Evolutionary conservation across 2,888 invertebrate genomes (phyloP).

Genomic region (Cerastis leucographa): DNA sequence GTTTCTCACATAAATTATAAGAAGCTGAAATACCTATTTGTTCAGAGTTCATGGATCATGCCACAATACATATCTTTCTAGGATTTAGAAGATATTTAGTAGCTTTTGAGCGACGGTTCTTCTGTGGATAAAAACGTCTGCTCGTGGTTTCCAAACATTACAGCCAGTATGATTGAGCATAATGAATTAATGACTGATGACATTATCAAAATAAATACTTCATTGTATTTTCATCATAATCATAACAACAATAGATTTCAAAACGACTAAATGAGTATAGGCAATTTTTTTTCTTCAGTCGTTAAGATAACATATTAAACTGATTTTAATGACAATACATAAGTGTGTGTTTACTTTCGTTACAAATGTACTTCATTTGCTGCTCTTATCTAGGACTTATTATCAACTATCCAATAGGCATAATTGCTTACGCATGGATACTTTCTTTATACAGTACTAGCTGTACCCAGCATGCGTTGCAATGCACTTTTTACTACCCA

Average conservation of each 20-base stretch:
- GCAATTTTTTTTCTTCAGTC: conserved; percentile 29
- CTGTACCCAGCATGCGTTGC: too few relatives aligned
- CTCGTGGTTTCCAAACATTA: conserved; percentile 12
- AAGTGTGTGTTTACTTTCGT: conserved; percentile 14
- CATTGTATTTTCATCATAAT: conserved; percentile 27
- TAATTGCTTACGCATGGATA: conserved; percentile 4
- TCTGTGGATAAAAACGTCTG: neutral
- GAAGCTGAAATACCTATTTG: neutral
- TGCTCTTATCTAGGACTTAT: conserved; percentile 24
- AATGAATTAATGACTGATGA: conserved; percentile 19
- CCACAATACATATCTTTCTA: neutral
- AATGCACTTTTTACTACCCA: too few relatives aligned
- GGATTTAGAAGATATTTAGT: neutral
- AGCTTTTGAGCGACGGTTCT: neutral
- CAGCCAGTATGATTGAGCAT: conserved; percentile 1
- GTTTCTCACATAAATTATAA: conserved; percentile 6
- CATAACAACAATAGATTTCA: conserved; percentile 40
- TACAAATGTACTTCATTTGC: conserved; percentile 10
- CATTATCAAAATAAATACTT: conserved; percentile 33
- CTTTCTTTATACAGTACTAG: too few relatives aligned
- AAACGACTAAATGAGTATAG: conserved; percentile 28
- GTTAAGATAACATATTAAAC: conserved; percentile 40
- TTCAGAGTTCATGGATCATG: conserved; percentile 2
- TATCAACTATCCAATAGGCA: conserved; percentile 24
- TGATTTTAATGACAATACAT: conserved; percentile 26